Conservation (phyloP, 2,113 vertebrate species). For the Manacus vitellinus region DNA sequence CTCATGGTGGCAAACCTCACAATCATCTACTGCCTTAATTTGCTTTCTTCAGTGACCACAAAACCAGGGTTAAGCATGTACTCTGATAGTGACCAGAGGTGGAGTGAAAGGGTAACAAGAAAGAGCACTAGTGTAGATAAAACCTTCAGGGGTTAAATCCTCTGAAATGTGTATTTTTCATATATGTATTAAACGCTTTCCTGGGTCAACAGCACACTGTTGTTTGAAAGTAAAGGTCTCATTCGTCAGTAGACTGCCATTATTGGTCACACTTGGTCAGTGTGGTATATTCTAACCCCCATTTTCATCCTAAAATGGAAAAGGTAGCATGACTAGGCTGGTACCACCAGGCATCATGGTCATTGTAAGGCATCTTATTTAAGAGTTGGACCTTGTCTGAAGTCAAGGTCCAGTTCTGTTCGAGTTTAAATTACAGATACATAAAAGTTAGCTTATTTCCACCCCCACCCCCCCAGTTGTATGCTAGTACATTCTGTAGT, state of each 20-base stretch:
- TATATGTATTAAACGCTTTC: background rate
- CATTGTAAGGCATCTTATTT: background rate
- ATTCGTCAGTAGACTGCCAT: background rate
- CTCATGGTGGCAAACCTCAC: background rate
- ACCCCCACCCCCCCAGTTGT: background rate
- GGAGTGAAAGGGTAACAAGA: background rate
- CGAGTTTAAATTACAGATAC: background rate
- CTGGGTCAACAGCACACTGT: background rate
- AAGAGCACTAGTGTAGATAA: background rate
- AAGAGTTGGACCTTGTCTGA: background rate
- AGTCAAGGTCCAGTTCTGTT: background rate
- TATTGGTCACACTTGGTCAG: background rate
- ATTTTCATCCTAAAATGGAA: background rate
- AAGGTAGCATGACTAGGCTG: background rate
- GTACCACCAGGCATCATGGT: background rate
- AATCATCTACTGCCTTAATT: background rate
- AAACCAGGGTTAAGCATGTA: fast-evolving
- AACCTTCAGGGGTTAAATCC: background rate
- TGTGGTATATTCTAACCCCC: background rate
- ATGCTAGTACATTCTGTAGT: background rate
- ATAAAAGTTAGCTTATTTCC: background rate
- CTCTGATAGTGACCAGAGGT: background rate
- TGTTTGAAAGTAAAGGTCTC: background rate
- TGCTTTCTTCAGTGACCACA: background rate
- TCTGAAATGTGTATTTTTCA: background rate